Evolutionary conservation across 2,797 vertebrate species (phyloP), one percentile per base, ranked within the genome.

Genomic region (Buceros bicornis): DNA sequence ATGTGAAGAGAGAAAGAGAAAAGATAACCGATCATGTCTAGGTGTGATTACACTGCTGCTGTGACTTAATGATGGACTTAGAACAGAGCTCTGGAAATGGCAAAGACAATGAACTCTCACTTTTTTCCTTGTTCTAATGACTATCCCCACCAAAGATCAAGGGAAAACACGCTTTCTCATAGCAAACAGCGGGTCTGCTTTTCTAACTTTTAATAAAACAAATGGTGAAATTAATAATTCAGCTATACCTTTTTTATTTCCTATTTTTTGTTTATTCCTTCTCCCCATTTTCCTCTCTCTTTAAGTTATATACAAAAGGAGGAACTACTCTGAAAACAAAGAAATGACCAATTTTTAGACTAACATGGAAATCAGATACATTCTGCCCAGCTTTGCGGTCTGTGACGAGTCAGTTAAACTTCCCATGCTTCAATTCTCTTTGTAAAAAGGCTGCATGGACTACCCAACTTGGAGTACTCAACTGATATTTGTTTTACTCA

Each of bases 11-110:
- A 70, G 81, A 92, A 94, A 82, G 81, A 73, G 47, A 18, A 80
- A 92, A 87, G 90, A 89, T 89, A 89, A 82, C 66, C 81, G 89
- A 66, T 65, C 28, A 25, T 57, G 15, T 83, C 89, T 81, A 81
- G 61, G 56, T 90, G 60, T 78, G 54, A 94, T 84, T 95, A 78
- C 53, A 62, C 65, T 87, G 65, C 76, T 89, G 57, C 45, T 82
- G 54, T 91, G 61, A 60, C 73, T 80, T 77, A 82, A 78, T 0
- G 0, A 69, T 22, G 77, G 86, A 67, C 40, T 77, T 93, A 89
- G 53, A 91, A 80, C 19, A 53, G 57, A 19, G 11, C 4, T 90
- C 42, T 94, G 40, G 35, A 92, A 96, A 82, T 37, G 29, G 45
- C 22, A 80, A 72, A 73, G 26, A 58, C 57, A 60, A 12, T 20